Conservation (phyloP, 2,888 invertebrate genomes). For the Machimus rusticus region DNA sequence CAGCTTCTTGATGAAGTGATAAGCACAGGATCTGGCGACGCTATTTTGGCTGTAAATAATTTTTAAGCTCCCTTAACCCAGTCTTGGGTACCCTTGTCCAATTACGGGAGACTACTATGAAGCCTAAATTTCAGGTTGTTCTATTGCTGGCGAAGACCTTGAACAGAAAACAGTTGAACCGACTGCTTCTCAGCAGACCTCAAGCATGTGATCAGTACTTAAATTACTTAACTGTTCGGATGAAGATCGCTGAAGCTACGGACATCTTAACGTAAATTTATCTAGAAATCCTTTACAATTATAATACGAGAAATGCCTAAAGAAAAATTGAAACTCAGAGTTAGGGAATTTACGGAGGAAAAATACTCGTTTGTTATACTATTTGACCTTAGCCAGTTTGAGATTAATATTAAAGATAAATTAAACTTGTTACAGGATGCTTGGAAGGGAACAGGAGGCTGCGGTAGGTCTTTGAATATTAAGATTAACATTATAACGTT, state of each 20-base stretch:
- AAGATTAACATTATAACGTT: not conserved
- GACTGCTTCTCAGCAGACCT: constrained; percentile 73
- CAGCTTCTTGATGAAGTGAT: constrained; percentile 76
- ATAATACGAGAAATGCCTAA: too few relatives aligned
- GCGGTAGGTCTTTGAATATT: constrained; percentile 66
- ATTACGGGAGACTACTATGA: not conserved
- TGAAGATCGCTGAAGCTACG: constrained; percentile 72
- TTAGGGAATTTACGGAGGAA: too few relatives aligned
- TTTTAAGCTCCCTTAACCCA: not conserved
- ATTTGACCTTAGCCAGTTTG: not conserved
- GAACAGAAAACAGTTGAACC: constrained; percentile 74
- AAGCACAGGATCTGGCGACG: constrained; percentile 77
- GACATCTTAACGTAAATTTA: constrained; percentile 77
- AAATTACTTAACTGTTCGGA: constrained; percentile 74
- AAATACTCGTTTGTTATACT: too few relatives aligned
- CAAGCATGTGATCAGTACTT: constrained; percentile 78
- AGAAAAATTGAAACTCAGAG: too few relatives aligned
- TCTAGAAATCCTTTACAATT: not conserved
- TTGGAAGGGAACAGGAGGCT: constrained; percentile 72
- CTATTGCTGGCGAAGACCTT: constrained; percentile 79
- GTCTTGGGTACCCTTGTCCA: not conserved
- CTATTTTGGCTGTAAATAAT: constrained; percentile 64
- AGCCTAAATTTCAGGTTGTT: constrained; percentile 66
- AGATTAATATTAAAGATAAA: not conserved
- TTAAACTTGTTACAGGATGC: constrained; percentile 65